Base-by-base conservation (phyloP, 1,140 invertebrate genomes). In the Panagrolaimus sp. region DNA sequence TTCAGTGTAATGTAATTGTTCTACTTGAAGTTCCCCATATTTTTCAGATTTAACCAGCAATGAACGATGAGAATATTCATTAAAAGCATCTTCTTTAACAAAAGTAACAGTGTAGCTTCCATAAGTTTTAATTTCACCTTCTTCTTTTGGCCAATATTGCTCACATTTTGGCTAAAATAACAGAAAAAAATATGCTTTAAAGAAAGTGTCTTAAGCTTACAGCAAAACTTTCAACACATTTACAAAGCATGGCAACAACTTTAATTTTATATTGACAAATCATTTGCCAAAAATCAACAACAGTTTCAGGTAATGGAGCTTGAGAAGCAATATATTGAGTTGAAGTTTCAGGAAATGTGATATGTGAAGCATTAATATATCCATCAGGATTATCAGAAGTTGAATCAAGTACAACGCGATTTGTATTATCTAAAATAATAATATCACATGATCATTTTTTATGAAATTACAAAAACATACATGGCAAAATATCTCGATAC, bases 261-360 rank as follows among this genome's bases (percentile, higher is more conserved):
- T 48, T 63, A 23, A 69, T 66, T 38, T 66, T 46, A 16, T 64
- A 46, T 27, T 69, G 67, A 20, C 67, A 65, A 20, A 69, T 69
- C 67, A 69, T 69, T 27, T 69, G 67, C 67, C 67, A 69, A 31
- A 69, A 69, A 53, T 69, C 67, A 14, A 69, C 65, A 38, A 69
- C 57, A 14, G 43, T 69, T 5, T 47, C 46, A 14, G 62, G 25
- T n/a, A 69, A 46, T n/a, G 67, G 67, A 16, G 67, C 67, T 38
- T 69, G 67, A 0, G 67, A 65, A 44, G 67, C 67, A 42, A 69
- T 69, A 53, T 69, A 69, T 11, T 42, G n/a, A 20, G 23, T 65
- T 14, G 23, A 20, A 9, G 57, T 44, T 27, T 67, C 48, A 27
- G 61, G 61, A 51, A 25, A 69, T 42, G 67, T 51, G 31, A 69